Base-by-base conservation (phyloP, 1,140 invertebrate species). In the Ylistrum balloti region DNA sequence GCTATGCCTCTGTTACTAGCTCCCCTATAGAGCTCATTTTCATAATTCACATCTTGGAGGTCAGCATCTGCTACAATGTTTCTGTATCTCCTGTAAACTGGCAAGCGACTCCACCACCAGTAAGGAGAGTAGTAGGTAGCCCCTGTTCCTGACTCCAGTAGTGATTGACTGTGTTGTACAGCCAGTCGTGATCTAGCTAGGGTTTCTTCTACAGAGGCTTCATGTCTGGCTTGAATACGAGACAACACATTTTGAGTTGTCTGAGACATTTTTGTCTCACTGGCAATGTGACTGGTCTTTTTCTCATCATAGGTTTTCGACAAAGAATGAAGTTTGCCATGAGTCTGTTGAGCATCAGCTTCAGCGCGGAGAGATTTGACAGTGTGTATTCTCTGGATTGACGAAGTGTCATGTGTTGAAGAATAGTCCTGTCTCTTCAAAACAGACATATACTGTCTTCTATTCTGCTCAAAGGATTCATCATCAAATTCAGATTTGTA, bases 371-470 rank as follows among this genome's bases (percentile, higher is more conserved):
- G 22, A 28, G 56, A 74, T 74, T 74, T 74, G n/a, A 74, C 56
- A 74, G 56, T 74, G 56, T 74, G 56, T 74, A 74, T n/a, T 74
- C 56, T n/a, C 56, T 74, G 56, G 1, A 74, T 28, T 28, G 56
- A 74, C 13, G 56, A 1, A 74, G 56, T 28, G n/a, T 74, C 56
- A 1, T 74, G 15, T 74, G 56, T 3, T 3, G 56, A 28, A 7
- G 56, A 74, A 5, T 28, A 74, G 17, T 74, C 56, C n/a, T 28
- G n/a, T 28, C 56, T 74, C 22, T 74, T 28, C 56, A 74, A 28
- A 74, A 74, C 56, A 74, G 56, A 74, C 56, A 74, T 74, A 17
- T 74, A 74, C 22, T 74, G 56, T 28, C n/a, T 74, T n/a, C 56
- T 74, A 5, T n/a, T 74, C 28, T 74, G 56, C 17, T 74, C 56